These are phyloP conservation scores for Chunga burmeisteri DNA, from an alignment of 2,113 vertebrate genomes.

Conservation along the genomic window DNA sequence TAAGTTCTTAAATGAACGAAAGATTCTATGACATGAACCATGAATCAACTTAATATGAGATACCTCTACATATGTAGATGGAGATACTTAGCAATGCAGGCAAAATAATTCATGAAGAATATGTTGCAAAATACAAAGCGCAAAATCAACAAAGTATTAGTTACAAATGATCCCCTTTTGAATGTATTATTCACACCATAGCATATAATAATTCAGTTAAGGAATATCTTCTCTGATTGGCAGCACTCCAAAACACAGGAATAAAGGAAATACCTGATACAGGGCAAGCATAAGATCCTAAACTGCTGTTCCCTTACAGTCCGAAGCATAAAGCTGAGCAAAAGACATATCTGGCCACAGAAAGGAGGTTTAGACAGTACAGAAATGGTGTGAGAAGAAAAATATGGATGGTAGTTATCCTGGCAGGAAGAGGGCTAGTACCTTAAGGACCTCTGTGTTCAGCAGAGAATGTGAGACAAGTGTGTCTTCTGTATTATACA, in stretches of 20 bases:
- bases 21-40: neutral
- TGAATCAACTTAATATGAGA: neutral
- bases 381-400: neutral
- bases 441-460: neutral
- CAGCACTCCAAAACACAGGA: neutral
- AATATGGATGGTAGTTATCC: neutral
- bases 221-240: neutral
- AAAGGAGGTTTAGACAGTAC: neutral
- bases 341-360: neutral
- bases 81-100: neutral
- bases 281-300: neutral
- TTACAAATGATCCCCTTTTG: neutral
- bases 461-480: neutral
- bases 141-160: neutral
- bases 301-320: neutral
- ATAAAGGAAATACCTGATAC: neutral
- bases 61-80: neutral
- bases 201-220: neutral
- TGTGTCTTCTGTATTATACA: neutral
- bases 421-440: neutral
- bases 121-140: neutral
- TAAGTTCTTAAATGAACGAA: neutral
- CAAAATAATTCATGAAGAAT: neutral
- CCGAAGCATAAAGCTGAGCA: neutral
- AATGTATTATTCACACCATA: neutral